Evolutionary conservation across 2,888 invertebrate genomes (phyloP).

Genomic region (Ceriagrion tenellum): DNA sequence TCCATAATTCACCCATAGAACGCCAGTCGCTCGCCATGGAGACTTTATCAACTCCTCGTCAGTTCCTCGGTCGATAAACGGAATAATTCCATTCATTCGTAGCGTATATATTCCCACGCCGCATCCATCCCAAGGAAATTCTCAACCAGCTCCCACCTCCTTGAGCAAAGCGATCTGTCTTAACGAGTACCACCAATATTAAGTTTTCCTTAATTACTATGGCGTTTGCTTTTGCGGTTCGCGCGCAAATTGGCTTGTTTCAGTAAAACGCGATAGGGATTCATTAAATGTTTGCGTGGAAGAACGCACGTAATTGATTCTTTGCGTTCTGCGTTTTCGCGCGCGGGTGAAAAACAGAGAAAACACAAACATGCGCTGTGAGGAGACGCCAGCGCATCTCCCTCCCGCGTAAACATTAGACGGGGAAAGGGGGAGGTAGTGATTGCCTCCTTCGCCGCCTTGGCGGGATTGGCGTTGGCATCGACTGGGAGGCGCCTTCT

Average conservation of each 20-base stretch:
- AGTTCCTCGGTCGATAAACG: constrained; percentile 11
- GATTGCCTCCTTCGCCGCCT: not conserved
- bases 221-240: constrained; percentile 31
- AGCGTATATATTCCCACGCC: not conserved
- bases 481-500: not conserved
- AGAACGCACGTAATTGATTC: constrained; percentile 19
- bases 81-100: not conserved
- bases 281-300: constrained; percentile 19
- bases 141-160: not conserved
- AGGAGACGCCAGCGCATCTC: not conserved
- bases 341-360: constrained; percentile 25
- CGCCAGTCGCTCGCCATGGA: too few species aligned
- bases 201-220: constrained; percentile 62
- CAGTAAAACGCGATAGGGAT: constrained; percentile 46
- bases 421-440: not conserved
- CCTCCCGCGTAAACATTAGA: not conserved
- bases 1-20: too few species aligned
- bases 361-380: not conserved
- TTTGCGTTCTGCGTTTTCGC: constrained; percentile 39
- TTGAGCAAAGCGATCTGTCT: constrained; percentile 26
- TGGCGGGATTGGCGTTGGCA: not conserved
- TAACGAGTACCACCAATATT: constrained; percentile 63
- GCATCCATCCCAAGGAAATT: not conserved
- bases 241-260: constrained; percentile 59
- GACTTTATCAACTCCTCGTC: not conserved